Evolutionary conservation across 1,140 invertebrate genomes (phyloP), one percentile per base, ranked within the genome.

Genomic region (Notospermus geniculatus): DNA sequence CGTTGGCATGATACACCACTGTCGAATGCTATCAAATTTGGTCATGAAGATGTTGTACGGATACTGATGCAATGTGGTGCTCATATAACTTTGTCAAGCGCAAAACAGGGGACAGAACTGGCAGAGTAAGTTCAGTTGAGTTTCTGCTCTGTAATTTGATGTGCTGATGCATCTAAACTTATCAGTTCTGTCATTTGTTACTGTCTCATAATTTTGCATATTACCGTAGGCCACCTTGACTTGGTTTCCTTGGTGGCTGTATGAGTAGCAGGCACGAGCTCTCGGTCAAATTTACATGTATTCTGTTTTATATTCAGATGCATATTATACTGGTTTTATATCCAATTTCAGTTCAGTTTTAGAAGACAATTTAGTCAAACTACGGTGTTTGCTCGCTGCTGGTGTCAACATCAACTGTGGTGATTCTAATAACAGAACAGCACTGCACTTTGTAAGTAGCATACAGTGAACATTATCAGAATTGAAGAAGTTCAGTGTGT

Each of bases 1-100:
- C 83, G 83, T 76, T 83, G 75, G 23, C 68, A 68, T 11, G 65
- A 72, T 57, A 76, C 74, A 11, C 77, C 80, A 27, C 61, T 82
- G 22, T 71, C 73, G 52, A 72, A 77, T 65, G 78, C 78, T 13
- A 67, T 82, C 7, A 46, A 70, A 13, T 59, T 67, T 30, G 70
- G 75, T 59, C 63, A 74, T 57, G 59, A 68, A 54, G 75, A 72
- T 53, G 68, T 78, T 55, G 69, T 80, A 54, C 54, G 64, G n/a
- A 53, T 82, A 1, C 71, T 90, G 0, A 72, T 85, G 11, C 81
- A 85, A 57, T 88, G 87, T 68, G 89, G 89, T 0, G 88, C 87
- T 15, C 85, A 88, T 74, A 41, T 90, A 28, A 75, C 74, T 2
- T 58, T 73, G 2, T 64, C 72, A 1, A 78, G 83, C 11, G 76